Conservation (phyloP, 2,113 vertebrate genomes). For the Ellobius talpinus region DNA sequence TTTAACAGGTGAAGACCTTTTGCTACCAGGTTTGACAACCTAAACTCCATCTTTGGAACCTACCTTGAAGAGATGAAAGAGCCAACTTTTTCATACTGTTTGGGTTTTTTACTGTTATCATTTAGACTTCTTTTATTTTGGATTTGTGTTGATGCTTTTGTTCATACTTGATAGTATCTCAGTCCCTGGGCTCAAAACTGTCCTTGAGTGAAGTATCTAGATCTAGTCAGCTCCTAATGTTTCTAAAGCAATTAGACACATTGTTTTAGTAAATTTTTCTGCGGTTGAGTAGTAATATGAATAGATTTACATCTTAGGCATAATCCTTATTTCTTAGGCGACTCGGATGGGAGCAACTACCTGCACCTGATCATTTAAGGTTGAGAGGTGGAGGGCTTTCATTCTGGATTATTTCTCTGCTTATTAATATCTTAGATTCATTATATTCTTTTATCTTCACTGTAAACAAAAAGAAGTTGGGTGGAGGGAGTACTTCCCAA, state of each 20-base stretch:
- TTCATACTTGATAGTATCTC: slow-evolving; percentile 17
- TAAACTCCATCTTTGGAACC: not conserved
- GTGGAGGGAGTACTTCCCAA: not conserved
- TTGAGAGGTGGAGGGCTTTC: not conserved
- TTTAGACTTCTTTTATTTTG: slow-evolving; percentile 4
- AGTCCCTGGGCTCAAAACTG: not conserved
- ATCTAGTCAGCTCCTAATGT: not conserved
- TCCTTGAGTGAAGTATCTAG: not conserved
- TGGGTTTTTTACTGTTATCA: not conserved
- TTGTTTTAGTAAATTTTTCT: slow-evolving; percentile 17
- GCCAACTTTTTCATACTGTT: not conserved
- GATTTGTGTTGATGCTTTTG: not conserved
- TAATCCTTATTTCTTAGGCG: not conserved
- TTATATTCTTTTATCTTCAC: not conserved
- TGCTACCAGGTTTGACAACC: not conserved
- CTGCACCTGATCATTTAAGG: not conserved
- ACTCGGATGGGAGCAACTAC: not conserved
- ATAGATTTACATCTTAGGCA: not conserved
- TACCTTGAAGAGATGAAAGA: not conserved
- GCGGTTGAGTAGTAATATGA: not conserved
- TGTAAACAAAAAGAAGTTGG: not conserved
- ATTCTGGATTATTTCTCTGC: not conserved
- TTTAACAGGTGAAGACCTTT: not conserved
- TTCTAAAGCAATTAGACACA: not conserved
- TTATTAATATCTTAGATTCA: not conserved